Evolutionary conservation across 2,888 invertebrate species (phyloP), one percentile per base, ranked within the genome.

Genomic region (Steinernema scapterisci): DNA sequence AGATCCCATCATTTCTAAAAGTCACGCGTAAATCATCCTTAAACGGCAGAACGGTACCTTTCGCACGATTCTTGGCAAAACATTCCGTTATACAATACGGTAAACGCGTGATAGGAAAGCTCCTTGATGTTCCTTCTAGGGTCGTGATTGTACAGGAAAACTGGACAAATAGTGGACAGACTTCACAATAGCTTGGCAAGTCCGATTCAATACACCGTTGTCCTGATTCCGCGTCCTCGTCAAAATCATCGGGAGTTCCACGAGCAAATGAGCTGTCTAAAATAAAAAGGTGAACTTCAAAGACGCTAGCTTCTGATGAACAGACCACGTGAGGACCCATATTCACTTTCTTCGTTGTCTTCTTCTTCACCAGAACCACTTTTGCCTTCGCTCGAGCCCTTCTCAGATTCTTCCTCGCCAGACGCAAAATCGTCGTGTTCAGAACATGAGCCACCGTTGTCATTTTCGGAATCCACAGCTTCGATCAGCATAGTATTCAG

Each of bases 121-220:
- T 77, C 19, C 70, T 63, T 51, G 78, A 70, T n/a, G 81, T 45
- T 19, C 74, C 82, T 27, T 78, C 73, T 7, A 63, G 63, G 0
- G 70, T n/a, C 7, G 63, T 70, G 19, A 80, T 70, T 2, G 73
- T 70, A 0, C 73, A 75, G 16, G 74, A 77, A 43, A 80, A 80
- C 54, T 80, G 80, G 7, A 80, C 73, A 31, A 80, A 82, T 11
- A 80, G 46, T 13, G 80, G 80, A 73, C 78, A 78, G 3, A 79
- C 52, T 52, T 79, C 75, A 1, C 23, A 25, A 31, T 63, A 63
- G 13, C 38, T 63, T 3, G 21, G 38, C 63, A 25, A 31, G 63
- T 63, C 23, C 16, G 27, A 21, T 9, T 63, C 63, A 1, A 63
- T 63, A n/a, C 25, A 11, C 11, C 38, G 9, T 27, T 7, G 63